Conservation (phyloP, 1,140 invertebrate genomes). For the Sitobion miscanthi region DNA sequence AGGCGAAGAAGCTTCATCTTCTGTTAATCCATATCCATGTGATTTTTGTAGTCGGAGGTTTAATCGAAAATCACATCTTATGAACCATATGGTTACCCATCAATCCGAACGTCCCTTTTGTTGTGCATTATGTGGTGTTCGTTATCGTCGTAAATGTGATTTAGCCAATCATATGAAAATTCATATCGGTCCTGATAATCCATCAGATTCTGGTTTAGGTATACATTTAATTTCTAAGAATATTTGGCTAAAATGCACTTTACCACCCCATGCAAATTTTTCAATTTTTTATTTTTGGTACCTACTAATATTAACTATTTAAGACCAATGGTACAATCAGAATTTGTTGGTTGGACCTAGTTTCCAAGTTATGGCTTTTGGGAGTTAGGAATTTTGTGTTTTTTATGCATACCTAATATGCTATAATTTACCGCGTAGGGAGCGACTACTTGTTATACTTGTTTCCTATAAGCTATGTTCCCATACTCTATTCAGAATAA, state of each 20-base stretch:
- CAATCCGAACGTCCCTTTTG: constrained; percentile 78
- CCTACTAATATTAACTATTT: too few relatives aligned
- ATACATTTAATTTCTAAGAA: constrained; percentile 14
- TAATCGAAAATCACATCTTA: constrained; percentile 79
- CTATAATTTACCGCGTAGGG: too few relatives aligned
- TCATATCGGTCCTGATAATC: constrained; percentile 66
- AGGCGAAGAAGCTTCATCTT: constrained; percentile 81
- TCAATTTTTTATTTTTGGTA: too few relatives aligned
- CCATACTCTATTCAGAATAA: too few relatives aligned
- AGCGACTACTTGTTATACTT: too few relatives aligned
- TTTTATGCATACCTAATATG: too few relatives aligned
- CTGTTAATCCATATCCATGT: constrained; percentile 81
- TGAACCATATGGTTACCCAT: constrained; percentile 84
- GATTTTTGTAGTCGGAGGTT: constrained; percentile 84
- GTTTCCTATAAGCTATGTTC: too few relatives aligned
- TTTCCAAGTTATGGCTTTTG: too few relatives aligned
- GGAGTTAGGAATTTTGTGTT: too few relatives aligned
- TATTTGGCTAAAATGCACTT: not conserved
- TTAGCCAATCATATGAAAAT: constrained; percentile 82
- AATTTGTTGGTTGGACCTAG: too few relatives aligned
- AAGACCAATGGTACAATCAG: too few relatives aligned
- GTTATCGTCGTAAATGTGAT: constrained; percentile 78
- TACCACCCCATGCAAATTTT: too few relatives aligned
- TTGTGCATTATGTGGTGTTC: constrained; percentile 75
- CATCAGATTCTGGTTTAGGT: constrained; percentile 12